Base-by-base conservation (phyloP, 2,113 vertebrate genomes). In the Phodopus roborovskii region DNA sequence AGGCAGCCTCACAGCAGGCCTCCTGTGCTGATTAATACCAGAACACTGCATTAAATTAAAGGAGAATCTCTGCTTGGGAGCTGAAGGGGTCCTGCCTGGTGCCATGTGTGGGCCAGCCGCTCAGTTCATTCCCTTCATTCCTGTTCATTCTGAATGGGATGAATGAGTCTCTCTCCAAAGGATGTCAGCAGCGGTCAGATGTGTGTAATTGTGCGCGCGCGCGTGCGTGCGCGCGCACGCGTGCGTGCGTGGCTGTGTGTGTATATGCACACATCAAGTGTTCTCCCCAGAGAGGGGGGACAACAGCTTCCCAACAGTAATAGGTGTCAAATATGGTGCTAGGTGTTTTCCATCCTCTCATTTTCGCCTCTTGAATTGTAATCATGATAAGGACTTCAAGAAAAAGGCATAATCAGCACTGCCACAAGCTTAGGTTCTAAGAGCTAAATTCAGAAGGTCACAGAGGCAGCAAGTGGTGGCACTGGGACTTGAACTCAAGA, bases 291-390 rank as follows among this genome's bases (percentile, higher is more conserved):
- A 71, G 0, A 11, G 45, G 3, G 36, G 56, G 45, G 89, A 68
- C 13, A 15, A 50, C 11, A 16, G 20, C 62, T 85, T 81, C 17
- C 42, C 84, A 88, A 48, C 9, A 30, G 86, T 13, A 50, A n/a
- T 66, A n/a, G 26, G 22, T 81, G 58, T 92, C 73, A 33, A 71
- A 24, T 11, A 88, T 0, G 62, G 10, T 42, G 33, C n/a, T 8
- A 22, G 48, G 15, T 19, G 48, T 53, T 90, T 75, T 71, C 8
- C 39, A 28, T 66, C 66, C 12, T 53, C 78, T 94, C 62, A 12
- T 88, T 94, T 53, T 45, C 60, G 68, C 50, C 24, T 58, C 39
- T 78, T 87, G 71, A 86, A 88, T 94, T 85, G 84, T 94, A 81
- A 95, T 90, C 75, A 85, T 78, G 74, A 36, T 36, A 79, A 74